phyloP scores from a whole-genome alignment of 2,888 invertebrate species.

The Synanthedon formicaeformis region DNA sequence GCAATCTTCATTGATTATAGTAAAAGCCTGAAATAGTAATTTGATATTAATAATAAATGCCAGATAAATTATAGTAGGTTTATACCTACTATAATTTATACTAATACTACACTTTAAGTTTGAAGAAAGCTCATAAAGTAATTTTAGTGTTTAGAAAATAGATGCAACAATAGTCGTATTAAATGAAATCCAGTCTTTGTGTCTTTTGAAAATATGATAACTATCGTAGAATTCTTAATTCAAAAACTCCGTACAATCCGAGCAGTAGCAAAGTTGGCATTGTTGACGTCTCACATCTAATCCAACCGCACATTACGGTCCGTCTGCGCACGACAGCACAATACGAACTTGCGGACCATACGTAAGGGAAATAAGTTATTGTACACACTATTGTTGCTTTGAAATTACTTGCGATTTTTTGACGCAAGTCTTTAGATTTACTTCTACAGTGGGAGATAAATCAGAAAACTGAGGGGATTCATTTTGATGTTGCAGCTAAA shows the following conservation, averaged over 20 bases:
- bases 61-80: no score
- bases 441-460: no score
- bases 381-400: slow-evolving; percentile 13
- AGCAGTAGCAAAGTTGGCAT: slow-evolving; percentile 18
- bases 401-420: not conserved
- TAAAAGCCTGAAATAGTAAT: no score
- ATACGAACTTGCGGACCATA: slow-evolving; percentile 22
- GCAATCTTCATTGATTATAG: no score
- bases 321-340: slow-evolving; percentile 43
- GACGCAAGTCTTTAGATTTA: no score
- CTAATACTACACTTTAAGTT: no score
- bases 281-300: slow-evolving; percentile 24
- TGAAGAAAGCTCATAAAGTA: no score
- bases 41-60: no score
- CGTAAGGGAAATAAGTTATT: slow-evolving; percentile 18
- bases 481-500: no score
- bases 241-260: slow-evolving; percentile 12
- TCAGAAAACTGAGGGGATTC: no score
- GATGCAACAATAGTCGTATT: not conserved
- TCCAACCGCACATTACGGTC: slow-evolving; percentile 32
- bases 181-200: not conserved
- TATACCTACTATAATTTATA: no score
- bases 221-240: slow-evolving; percentile 1
- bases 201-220: not conserved
- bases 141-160: no score